Conservation (phyloP, 2,888 invertebrate species). For the Oxyteleia sp. region DNA sequence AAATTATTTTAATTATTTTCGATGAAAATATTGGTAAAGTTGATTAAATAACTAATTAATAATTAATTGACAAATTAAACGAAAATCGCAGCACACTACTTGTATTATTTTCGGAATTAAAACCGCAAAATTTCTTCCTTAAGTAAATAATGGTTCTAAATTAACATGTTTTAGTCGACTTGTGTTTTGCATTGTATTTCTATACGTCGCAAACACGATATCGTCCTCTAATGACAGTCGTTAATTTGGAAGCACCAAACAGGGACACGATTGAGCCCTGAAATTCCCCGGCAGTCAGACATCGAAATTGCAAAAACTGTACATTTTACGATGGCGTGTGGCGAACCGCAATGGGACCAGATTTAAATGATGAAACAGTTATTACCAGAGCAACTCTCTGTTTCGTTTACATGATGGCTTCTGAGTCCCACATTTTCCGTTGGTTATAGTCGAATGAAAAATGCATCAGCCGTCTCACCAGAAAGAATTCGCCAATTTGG, state of each 20-base stretch:
- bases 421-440: constrained; percentile 45
- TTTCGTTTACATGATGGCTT: constrained; percentile 56
- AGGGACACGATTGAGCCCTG: constrained; percentile 40
- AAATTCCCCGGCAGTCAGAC: constrained; percentile 55
- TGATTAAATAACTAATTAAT: no score
- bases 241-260: constrained; percentile 66
- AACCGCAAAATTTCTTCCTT: no score
- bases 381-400: constrained; percentile 61
- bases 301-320: constrained; percentile 63
- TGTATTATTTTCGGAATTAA: no score
- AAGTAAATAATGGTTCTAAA: no score
- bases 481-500: constrained; percentile 40
- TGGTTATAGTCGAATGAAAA: constrained; percentile 54
- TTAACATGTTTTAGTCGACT: no score
- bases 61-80: no score
- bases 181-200: no score
- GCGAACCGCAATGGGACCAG: constrained; percentile 61
- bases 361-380: constrained; percentile 74
- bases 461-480: constrained; percentile 34
- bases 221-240: constrained; percentile 60
- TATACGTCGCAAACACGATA: constrained; percentile 56
- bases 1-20: no score
- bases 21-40: no score
- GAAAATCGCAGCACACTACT: no score
- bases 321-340: constrained; percentile 61